These are phyloP conservation scores for Echeneis naucrates DNA, from an alignment of 2,797 vertebrate species.

Conservation along the genomic window DNA sequence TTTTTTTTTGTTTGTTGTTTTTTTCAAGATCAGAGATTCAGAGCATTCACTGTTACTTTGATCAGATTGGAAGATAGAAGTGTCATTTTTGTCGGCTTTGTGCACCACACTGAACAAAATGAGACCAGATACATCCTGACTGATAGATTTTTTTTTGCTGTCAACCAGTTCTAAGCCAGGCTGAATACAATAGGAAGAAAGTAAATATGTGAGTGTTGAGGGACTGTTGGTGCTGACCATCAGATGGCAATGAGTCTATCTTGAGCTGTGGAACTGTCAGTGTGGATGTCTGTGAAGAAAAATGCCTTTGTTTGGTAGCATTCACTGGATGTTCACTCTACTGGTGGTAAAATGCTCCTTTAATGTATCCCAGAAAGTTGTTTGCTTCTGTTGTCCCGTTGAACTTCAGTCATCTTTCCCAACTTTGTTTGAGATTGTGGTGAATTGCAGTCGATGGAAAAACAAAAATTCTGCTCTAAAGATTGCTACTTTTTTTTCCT, in stretches of 20 bases:
- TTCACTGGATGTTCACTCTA: slow-evolving; percentile 19
- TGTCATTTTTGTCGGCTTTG: background rate
- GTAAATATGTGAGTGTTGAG: background rate
- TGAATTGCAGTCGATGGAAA: background rate
- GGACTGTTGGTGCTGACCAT: background rate
- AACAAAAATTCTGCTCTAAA: background rate
- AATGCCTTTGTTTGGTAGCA: slow-evolving; percentile 28
- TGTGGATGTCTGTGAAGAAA: background rate
- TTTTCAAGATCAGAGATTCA: background rate
- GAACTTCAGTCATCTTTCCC: background rate
- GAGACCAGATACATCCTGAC: background rate
- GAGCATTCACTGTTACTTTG: too few relatives aligned
- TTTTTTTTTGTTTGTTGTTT: too few relatives aligned
- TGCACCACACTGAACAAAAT: background rate
- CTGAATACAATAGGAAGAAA: background rate
- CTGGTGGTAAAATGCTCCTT: background rate
- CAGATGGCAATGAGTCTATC: background rate
- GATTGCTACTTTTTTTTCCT: background rate
- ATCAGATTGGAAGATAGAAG: too few relatives aligned
- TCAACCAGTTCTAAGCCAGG: background rate
- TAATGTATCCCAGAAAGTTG: background rate
- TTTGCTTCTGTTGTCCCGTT: background rate
- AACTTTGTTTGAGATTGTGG: background rate
- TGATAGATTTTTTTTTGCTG: background rate
- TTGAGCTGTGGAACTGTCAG: background rate